Evolutionary conservation across 1,140 invertebrate genomes (phyloP), one percentile per base, ranked within the genome.

Genomic region (Drosophila willistoni): DNA sequence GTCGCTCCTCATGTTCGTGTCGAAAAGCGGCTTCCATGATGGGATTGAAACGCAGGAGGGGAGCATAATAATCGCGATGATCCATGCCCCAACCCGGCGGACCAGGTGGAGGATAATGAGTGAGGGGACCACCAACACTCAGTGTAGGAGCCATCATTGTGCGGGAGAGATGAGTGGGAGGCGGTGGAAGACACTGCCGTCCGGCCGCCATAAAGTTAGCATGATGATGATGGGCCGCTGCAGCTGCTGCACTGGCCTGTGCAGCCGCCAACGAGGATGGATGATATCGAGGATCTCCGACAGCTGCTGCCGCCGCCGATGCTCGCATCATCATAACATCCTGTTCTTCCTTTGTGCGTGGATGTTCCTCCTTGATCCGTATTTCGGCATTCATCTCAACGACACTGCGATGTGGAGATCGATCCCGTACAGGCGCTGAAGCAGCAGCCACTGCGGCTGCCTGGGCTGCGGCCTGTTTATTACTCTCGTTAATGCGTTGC

Each of bases 1-100:
- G 96, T 1, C 95, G 94, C 55, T 95, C 93, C 87, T 96, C 95
- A 72, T 96, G 95, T 78, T 97, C 95, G 7, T 94, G 95, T 9
- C 95, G 93, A 66, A 95, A 94, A 9, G 95, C 95, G 1, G 95
- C 95, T 69, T 96, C 95, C 93, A 96, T 95, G 34, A 96, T 92
- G 1, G 95, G 95, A 7, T 83, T 96, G 84, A 95, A 96, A 5
- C 95, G 94, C 79, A 95, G 91, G 13, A 96, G 93, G 17, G 95
- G 94, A 79, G 95, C 95, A 83, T 95, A 96, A 2, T 95, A 93
- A 90, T 95, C 95, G 72, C 95, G 94, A 51, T 92, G 94, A 78
- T 94, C 94, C 7, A 93, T 90, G 3, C 94, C 93, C 91, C 94
- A 95, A 17, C 94, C 93, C 1, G 94, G 93, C 44, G 95, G 93